These are phyloP conservation scores for Athalia cordata DNA, from an alignment of 2,888 invertebrate species.

Conservation along the genomic window DNA sequence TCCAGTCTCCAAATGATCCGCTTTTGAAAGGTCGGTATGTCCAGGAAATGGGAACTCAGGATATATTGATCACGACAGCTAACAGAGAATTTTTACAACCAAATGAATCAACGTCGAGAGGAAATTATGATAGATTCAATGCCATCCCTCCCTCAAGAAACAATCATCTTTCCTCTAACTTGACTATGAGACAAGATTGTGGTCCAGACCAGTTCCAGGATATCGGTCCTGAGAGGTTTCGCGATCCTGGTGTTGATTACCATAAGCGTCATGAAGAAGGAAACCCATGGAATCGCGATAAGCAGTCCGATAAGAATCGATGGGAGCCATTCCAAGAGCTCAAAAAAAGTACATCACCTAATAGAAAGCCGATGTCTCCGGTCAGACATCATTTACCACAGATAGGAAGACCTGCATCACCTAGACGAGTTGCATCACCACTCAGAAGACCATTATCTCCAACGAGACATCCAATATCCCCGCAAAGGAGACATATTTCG, in stretches of 20 bases:
- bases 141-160: conserved; percentile 12
- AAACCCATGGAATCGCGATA: conserved; percentile 52
- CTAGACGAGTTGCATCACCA: conserved; percentile 44
- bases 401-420: conserved; percentile 36
- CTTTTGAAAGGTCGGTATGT: conserved; percentile 61
- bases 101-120: conserved; percentile 19
- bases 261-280: conserved; percentile 49
- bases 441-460: conserved; percentile 43
- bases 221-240: conserved; percentile 38
- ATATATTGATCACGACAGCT: conserved; percentile 63
- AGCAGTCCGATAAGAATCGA: conserved; percentile 42
- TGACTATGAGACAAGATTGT: conserved; percentile 10
- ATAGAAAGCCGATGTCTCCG: conserved; percentile 45
- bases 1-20: conserved; percentile 47
- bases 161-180: conserved; percentile 1
- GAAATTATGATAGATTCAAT: conserved; percentile 32
- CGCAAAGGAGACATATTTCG: conserved; percentile 56
- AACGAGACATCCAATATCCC: conserved; percentile 50
- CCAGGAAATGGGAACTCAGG: conserved; percentile 62
- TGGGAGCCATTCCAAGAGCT: conserved; percentile 35
- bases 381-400: conserved; percentile 45
- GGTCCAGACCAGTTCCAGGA: conserved; percentile 48
- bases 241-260: conserved; percentile 45
- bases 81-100: conserved; percentile 58
- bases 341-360: conserved; percentile 32